These are phyloP conservation scores for Diploptera punctata DNA, from an alignment of 2,888 invertebrate genomes.

Conservation along the genomic window DNA sequence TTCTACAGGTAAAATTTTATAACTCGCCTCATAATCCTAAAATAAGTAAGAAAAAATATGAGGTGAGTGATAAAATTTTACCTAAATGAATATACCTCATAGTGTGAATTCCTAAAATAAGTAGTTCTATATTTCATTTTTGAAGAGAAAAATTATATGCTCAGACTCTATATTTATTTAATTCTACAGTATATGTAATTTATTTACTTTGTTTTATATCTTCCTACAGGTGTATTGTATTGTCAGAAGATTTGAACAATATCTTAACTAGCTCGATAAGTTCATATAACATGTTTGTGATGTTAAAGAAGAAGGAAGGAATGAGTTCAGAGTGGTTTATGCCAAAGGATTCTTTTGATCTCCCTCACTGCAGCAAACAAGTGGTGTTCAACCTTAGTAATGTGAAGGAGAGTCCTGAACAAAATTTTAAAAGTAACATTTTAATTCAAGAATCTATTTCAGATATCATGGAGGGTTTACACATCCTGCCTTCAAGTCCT, in stretches of 20 bases:
- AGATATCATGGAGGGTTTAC: background rate
- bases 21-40: too few relatives aligned
- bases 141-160: too few relatives aligned
- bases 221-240: background rate
- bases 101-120: too few relatives aligned
- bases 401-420: background rate
- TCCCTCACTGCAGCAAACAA: background rate
- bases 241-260: conserved; percentile 20
- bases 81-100: too few relatives aligned
- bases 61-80: too few relatives aligned
- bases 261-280: background rate
- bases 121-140: too few relatives aligned
- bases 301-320: conserved; percentile 1
- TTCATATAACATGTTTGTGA: conserved; percentile 8
- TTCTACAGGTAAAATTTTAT: too few relatives aligned
- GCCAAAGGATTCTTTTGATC: background rate
- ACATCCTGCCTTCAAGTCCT: background rate
- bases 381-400: background rate
- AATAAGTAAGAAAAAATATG: too few relatives aligned
- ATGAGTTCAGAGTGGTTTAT: background rate
- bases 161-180: too few relatives aligned
- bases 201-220: too few relatives aligned
- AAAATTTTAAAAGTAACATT: background rate
- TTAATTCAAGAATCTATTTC: background rate
- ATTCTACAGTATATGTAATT: too few relatives aligned